Conservation (phyloP, 2,888 invertebrate genomes). For the Scaptomyza tumidula region DNA sequence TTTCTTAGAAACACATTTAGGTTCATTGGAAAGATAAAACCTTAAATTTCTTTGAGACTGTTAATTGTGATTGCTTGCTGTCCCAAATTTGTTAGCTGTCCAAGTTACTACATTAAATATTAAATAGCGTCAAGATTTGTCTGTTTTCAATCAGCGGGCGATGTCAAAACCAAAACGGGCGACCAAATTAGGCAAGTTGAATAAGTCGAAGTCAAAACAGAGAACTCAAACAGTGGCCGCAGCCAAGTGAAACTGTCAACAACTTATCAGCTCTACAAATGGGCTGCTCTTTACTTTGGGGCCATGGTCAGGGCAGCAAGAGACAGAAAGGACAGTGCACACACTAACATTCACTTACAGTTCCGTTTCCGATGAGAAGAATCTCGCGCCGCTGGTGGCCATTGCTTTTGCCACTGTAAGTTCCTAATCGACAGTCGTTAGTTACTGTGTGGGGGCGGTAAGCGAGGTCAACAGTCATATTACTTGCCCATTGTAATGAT, state of each 20-base stretch:
- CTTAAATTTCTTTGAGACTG: not conserved
- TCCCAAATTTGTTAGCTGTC: not conserved
- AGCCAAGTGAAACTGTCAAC: conserved; percentile 60
- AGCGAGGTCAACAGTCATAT: conserved; percentile 45
- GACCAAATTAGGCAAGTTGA: conserved; percentile 48
- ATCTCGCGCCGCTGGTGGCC: conserved; percentile 43
- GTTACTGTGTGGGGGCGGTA: conserved; percentile 46
- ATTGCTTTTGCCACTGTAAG: conserved; percentile 28
- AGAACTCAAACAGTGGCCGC: conserved; percentile 33
- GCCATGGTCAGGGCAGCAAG: conserved; percentile 6
- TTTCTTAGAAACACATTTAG: too few species aligned
- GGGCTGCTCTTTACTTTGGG: conserved; percentile 27
- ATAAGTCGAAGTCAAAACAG: conserved; percentile 46
- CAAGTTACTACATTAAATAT: conserved; percentile 28
- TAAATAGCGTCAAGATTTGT: conserved; percentile 20
- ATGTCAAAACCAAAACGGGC: conserved; percentile 41
- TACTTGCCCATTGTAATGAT: conserved; percentile 59
- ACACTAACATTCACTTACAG: conserved; percentile 44
- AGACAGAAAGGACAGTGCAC: conserved; percentile 1
- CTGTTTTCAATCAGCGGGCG: conserved; percentile 50
- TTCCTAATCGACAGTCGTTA: conserved; percentile 69
- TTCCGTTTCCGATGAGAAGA: conserved; percentile 56
- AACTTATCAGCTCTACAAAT: conserved; percentile 63
- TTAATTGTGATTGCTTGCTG: not conserved
- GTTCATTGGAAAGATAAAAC: too few species aligned